These are phyloP conservation scores for Heterodera carotae DNA, from an alignment of 1,140 invertebrate species.

Conservation along the genomic window DNA sequence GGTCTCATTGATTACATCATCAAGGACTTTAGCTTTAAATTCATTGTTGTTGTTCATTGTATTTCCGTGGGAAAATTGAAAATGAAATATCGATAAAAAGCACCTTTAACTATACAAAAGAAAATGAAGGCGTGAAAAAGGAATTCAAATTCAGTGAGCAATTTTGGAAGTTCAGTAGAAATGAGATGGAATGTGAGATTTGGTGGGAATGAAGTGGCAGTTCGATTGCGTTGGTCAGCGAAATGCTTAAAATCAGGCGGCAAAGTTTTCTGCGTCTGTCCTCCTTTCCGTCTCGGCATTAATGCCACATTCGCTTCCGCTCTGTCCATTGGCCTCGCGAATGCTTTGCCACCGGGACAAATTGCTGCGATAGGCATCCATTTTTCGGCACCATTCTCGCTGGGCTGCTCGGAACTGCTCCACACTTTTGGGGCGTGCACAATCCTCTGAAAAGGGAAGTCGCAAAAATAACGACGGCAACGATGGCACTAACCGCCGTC, in stretches of 20 bases:
- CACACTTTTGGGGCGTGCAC: conserved; percentile 51
- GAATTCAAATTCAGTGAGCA: neutral
- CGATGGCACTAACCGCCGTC: neutral
- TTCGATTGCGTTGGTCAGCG: no score
- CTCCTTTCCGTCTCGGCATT: neutral
- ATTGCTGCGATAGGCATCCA: conserved; percentile 51
- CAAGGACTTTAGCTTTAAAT: no score
- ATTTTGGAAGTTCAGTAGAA: neutral
- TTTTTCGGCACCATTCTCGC: conserved; percentile 56
- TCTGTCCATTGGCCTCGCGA: neutral
- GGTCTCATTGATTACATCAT: no score
- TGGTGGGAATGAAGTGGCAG: neutral
- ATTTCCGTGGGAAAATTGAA: no score
- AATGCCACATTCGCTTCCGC: neutral
- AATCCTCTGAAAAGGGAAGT: conserved; percentile 50
- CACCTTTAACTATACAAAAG: neutral
- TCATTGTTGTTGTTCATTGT: no score
- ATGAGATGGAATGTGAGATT: neutral
- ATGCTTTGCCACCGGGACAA: conserved; percentile 53
- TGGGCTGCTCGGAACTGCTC: conserved; percentile 59
- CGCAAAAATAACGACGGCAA: neutral
- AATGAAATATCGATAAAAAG: neutral
- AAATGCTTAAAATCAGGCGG: neutral
- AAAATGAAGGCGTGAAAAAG: neutral
- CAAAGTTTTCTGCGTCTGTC: neutral